Percentiles rank a stretch among this genome's conserved stretches.
These are phyloP conservation scores for Agonopterix subpropinquella DNA, from an alignment of 2,888 invertebrate genomes.

Conservation along the genomic window DNA sequence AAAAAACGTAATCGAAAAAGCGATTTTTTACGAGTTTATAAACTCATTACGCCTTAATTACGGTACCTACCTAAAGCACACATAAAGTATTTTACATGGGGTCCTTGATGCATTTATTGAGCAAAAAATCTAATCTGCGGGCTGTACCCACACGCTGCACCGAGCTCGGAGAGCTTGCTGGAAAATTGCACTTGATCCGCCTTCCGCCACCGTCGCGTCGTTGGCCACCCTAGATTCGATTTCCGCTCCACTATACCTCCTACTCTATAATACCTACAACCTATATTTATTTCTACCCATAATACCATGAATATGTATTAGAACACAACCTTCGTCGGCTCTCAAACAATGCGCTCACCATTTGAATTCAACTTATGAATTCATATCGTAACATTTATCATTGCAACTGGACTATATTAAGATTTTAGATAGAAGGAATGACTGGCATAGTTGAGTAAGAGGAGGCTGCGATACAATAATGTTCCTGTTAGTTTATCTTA, in stretches of 20 bases:
- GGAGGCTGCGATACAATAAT: too few relatives aligned
- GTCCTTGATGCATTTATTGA: too few relatives aligned
- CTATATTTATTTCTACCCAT: too few relatives aligned
- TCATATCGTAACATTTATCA: slow-evolving; percentile 9
- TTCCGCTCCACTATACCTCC: slow-evolving; percentile 29
- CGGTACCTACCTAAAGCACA: too few relatives aligned
- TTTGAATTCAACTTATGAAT: slow-evolving; percentile 14
- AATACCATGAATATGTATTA: slow-evolving; percentile 26
- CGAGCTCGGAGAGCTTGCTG: slow-evolving; percentile 30
- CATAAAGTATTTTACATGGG: too few relatives aligned
- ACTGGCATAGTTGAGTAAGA: not conserved
- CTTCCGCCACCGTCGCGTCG: slow-evolving; percentile 28
- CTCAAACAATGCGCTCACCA: slow-evolving; percentile 12
- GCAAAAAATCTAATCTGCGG: too few relatives aligned
- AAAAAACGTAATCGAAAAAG: too few relatives aligned
- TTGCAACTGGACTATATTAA: slow-evolving; percentile 5
- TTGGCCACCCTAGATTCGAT: slow-evolving; percentile 42
- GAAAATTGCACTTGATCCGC: slow-evolving; percentile 59
- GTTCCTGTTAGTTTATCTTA: too few relatives aligned
- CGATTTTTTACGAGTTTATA: too few relatives aligned
- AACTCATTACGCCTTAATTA: too few relatives aligned
- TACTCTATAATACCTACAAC: not conserved
- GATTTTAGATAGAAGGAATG: not conserved
- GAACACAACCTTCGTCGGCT: slow-evolving; percentile 9
- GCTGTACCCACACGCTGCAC: slow-evolving; percentile 1